Evolutionary conservation across 2,797 vertebrate species (phyloP).

Genomic region (Clangula hyemalis): DNA sequence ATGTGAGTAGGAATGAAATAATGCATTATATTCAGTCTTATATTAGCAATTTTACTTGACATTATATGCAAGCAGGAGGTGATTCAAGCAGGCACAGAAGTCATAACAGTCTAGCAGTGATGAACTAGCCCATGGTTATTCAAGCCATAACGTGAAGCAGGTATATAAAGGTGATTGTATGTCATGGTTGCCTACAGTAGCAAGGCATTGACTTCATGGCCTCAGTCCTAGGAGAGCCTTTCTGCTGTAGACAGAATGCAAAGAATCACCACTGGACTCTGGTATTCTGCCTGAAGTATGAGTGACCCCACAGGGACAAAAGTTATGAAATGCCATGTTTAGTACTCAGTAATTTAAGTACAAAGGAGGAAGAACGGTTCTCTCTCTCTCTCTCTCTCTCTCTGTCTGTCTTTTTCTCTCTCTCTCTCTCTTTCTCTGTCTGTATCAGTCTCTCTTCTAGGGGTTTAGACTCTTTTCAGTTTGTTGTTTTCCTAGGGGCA

Average conservation of each 20-base stretch:
- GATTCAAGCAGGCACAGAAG: not conserved
- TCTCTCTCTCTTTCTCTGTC: no score
- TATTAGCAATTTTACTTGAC: conserved; percentile 1
- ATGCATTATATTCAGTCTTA: not conserved
- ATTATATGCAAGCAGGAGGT: not conserved
- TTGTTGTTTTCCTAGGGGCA: not conserved
- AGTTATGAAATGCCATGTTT: not conserved
- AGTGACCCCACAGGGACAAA: not conserved
- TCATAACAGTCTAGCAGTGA: not conserved
- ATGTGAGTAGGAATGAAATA: not conserved
- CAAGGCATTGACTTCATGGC: not conserved
- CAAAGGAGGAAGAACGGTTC: not conserved
- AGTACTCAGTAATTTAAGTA: not conserved
- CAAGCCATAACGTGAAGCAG: not conserved
- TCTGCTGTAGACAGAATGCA: not conserved
- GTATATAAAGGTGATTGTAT: not conserved
- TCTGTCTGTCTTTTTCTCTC: no score
- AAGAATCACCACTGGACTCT: not conserved
- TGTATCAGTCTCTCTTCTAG: not conserved
- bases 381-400: not conserved
- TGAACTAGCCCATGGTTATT: not conserved
- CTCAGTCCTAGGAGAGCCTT: not conserved
- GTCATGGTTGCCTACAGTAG: not conserved
- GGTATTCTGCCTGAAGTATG: not conserved
- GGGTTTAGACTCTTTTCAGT: not conserved